Evolutionary conservation across 2,888 invertebrate species (phyloP).

Genomic region (Drosophila ochracea): DNA sequence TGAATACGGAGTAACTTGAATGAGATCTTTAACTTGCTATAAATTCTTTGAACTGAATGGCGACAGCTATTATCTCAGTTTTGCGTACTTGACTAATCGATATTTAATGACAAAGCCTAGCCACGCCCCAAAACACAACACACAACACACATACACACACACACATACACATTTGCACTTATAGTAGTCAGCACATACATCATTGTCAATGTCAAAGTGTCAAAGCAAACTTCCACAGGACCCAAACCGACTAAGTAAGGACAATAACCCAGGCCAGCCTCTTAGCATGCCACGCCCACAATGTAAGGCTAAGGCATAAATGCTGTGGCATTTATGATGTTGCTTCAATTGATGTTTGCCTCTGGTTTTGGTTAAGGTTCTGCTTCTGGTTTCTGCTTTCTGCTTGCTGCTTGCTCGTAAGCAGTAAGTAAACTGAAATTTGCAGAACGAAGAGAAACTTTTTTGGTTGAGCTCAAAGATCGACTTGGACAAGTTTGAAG

Average conservation of each 20-base stretch:
- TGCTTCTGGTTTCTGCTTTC: neutral
- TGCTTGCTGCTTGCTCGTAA: neutral
- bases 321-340: constrained; percentile 72
- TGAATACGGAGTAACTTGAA: neutral
- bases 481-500: constrained; percentile 65
- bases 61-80: constrained; percentile 54
- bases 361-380: neutral
- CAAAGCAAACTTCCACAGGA: constrained; percentile 72
- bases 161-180: constrained; percentile 27
- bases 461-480: constrained; percentile 31
- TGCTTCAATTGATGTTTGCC: constrained; percentile 38
- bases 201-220: constrained; percentile 84
- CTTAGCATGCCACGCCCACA: constrained; percentile 63
- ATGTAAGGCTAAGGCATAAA: constrained; percentile 7
- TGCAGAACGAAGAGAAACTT: constrained; percentile 43
- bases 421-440: constrained; percentile 69
- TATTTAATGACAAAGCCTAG: constrained; percentile 70
- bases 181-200: constrained; percentile 72
- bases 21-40: constrained; percentile 2
- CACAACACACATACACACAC: constrained; percentile 18
- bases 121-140: constrained; percentile 46
- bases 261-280: constrained; percentile 54
- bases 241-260: constrained; percentile 57
- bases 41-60: constrained; percentile 1
- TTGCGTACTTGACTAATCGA: constrained; percentile 66